phyloP scores from a whole-genome alignment of 2,113 vertebrate genomes.

The Vulpes lagopus region DNA sequence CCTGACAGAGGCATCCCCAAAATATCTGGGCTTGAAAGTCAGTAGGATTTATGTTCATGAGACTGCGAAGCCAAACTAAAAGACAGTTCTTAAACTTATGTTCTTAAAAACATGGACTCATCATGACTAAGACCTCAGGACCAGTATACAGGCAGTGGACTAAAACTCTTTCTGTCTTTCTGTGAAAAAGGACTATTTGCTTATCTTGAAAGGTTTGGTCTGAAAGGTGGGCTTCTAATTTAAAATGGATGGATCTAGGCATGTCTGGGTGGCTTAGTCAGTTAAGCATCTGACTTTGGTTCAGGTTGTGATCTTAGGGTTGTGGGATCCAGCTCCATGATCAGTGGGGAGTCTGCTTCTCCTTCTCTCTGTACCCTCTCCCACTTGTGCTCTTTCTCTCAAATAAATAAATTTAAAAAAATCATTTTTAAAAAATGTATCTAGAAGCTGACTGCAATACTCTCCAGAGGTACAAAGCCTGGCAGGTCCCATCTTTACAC shows the following conservation, averaged over 20 bases:
- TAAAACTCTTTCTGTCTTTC: neutral
- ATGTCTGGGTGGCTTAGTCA: too few species aligned
- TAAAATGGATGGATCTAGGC: neutral
- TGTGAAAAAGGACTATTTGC: neutral
- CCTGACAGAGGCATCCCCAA: neutral
- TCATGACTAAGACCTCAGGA: neutral
- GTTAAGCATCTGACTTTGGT: neutral
- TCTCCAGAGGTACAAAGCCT: neutral
- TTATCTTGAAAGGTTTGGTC: neutral
- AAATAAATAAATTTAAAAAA: neutral
- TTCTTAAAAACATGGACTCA: neutral
- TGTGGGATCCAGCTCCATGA: neutral
- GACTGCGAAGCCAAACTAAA: neutral
- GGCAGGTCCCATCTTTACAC: neutral
- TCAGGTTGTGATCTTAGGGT: neutral
- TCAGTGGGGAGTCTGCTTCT: neutral
- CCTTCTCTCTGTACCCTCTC: neutral
- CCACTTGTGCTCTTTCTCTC: neutral
- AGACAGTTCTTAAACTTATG: neutral
- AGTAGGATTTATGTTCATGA: neutral
- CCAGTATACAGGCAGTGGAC: neutral
- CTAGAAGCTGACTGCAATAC: neutral
- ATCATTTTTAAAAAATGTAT: neutral
- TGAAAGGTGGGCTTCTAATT: neutral
- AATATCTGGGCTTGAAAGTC: neutral